These are phyloP conservation scores for Epistrophe eligans DNA, from an alignment of 2,888 invertebrate genomes.

Conservation along the genomic window DNA sequence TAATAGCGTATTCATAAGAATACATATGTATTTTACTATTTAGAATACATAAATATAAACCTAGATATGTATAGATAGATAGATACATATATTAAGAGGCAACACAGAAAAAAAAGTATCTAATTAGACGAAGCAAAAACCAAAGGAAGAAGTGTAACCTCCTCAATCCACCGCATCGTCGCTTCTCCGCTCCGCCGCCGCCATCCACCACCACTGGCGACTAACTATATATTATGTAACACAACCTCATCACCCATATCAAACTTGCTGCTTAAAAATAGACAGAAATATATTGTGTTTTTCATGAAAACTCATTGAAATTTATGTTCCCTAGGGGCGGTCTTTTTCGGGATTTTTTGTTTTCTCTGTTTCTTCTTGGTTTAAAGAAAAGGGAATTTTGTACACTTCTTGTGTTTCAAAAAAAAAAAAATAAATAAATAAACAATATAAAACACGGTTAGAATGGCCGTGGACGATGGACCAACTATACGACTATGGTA, in stretches of 20 bases:
- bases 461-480: constrained; percentile 15
- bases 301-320: constrained; percentile 31
- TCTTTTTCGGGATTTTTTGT: background rate
- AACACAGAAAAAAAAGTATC: background rate
- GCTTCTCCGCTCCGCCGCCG: background rate
- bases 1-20: background rate
- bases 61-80: too few species aligned
- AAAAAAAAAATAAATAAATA: too few species aligned
- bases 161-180: background rate
- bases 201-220: background rate
- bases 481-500: background rate
- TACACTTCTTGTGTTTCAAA: background rate
- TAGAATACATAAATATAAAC: background rate
- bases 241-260: constrained; percentile 17
- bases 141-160: background rate
- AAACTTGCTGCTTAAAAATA: constrained; percentile 23
- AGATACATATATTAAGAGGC: background rate
- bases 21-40: background rate
- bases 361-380: background rate
- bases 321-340: constrained; percentile 27
- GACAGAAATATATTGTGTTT: constrained; percentile 28
- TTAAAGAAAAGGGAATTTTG: background rate
- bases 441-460: background rate
- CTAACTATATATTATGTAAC: background rate
- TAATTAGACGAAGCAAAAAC: constrained; percentile 16